phyloP scores from a whole-genome alignment of 2,888 invertebrate genomes.

The Acanthosepion lycidas region DNA sequence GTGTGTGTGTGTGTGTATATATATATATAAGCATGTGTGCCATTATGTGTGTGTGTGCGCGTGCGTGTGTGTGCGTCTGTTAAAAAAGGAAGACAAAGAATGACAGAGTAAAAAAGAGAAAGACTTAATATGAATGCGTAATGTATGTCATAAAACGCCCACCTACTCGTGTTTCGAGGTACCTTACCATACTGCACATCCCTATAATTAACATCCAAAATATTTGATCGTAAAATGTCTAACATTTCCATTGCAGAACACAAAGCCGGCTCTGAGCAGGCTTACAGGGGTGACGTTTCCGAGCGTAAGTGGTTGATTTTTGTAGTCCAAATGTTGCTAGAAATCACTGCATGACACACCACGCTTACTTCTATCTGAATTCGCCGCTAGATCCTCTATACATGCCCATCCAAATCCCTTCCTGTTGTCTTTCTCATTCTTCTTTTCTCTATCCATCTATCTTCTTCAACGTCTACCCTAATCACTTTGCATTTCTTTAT shows the following conservation, averaged over 20 bases:
- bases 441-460: not conserved
- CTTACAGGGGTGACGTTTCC: slow-evolving; percentile 37
- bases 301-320: slow-evolving; percentile 41
- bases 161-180: not conserved
- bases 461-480: not conserved
- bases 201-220: not conserved
- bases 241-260: slow-evolving; percentile 44
- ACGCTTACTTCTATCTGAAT: not conserved
- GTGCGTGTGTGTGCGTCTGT: not conserved
- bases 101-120: too few species aligned
- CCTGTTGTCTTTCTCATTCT: not conserved
- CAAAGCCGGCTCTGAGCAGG: slow-evolving; percentile 46
- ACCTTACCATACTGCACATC: not conserved
- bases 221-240: slow-evolving; percentile 38
- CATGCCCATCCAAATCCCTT: not conserved
- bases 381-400: not conserved
- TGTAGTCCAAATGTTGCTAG: slow-evolving; percentile 1
- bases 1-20: not conserved
- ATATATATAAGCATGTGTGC: not conserved
- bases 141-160: not conserved
- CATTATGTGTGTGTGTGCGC: not conserved
- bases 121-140: too few species aligned
- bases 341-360: slow-evolving; percentile 4
- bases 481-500: not conserved
- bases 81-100: not conserved